Evolutionary conservation across 2,113 vertebrate species (phyloP), one percentile per base, ranked within the genome.

Genomic region (Candoia aspera): DNA sequence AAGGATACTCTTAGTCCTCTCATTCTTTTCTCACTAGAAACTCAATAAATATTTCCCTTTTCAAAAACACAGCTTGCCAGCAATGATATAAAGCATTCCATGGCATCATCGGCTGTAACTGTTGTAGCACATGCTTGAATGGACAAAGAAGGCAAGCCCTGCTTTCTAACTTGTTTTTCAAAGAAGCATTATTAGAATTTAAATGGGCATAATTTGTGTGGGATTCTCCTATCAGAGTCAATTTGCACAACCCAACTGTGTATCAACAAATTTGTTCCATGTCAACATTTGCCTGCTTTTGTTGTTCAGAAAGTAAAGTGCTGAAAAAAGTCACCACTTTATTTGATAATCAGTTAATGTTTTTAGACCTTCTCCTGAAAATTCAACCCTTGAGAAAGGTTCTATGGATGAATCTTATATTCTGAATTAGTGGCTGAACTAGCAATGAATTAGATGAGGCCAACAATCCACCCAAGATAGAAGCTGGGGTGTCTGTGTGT

Each of bases 31-130:
- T 87, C 0, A 0, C 64, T 94, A 91, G 5, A 92, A 94, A 93
- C 6, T 4, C 6, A 86, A 37, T 42, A 94, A 93, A 93, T 58
- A 19, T 94, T 0, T 92, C 2, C 8, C 2, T 26, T 93, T 90
- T 91, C 6, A 54, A 2, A 95, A 95, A 92, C 62, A 23, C 33
- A 68, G 89, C 33, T 95, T 92, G 42, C 58, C 89, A 93, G 21
- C 24, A 92, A 29, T 90, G 64, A 93, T 92, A 94, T 95, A 95
- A 94, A 93, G 8, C 24, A 89, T 95, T 96, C 93, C 46, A 94
- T 96, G 49, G 95, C 91, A 95, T 96, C 94, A 96, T 92, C 0
- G 0, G 83, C 95, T 96, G 4, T 24, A 93, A 83, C 90, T 79
- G 91, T 49, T 91, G 29, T 53, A 92, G 58, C 57, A 1, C 0